These are phyloP conservation scores for Alligator sinensis DNA, from an alignment of 2,113 vertebrate species.

Conservation along the genomic window DNA sequence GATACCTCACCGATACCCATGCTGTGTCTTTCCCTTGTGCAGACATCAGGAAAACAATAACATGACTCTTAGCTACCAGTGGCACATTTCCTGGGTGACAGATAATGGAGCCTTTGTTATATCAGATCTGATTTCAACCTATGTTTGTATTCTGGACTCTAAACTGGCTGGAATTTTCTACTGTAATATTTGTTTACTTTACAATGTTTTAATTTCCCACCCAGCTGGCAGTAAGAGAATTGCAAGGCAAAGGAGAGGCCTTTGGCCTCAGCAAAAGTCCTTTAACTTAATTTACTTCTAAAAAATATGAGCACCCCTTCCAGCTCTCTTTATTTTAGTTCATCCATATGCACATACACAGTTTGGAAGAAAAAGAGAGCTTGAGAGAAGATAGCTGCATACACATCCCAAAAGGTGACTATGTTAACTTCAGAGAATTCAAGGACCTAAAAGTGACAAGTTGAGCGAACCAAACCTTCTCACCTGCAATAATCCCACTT, in stretches of 20 bases:
- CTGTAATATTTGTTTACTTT: neutral
- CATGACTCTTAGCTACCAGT: neutral
- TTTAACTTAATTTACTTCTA: neutral
- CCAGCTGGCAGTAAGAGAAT: neutral
- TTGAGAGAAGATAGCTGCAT: neutral
- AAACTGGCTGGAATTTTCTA: neutral
- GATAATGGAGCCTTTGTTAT: neutral
- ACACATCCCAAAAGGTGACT: too few species aligned
- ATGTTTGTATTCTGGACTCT: neutral
- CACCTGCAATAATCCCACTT: neutral
- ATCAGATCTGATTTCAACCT: neutral
- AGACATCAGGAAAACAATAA: rapidly evolving
- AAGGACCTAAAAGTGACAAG: neutral
- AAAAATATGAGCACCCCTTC: neutral
- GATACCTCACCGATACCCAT: neutral
- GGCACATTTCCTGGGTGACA: neutral
- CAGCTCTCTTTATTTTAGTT: neutral
- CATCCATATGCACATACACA: neutral
- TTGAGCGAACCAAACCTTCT: neutral
- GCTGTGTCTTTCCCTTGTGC: neutral
- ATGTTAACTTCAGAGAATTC: neutral
- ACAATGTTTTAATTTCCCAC: neutral
- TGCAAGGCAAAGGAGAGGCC: neutral
- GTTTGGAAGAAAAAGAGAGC: neutral
- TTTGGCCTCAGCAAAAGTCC: rapidly evolving